Percentiles rank a stretch among this genome's conserved stretches.
phyloP scores from a whole-genome alignment of 2,888 invertebrate genomes.

The Pyrgus malvae region DNA sequence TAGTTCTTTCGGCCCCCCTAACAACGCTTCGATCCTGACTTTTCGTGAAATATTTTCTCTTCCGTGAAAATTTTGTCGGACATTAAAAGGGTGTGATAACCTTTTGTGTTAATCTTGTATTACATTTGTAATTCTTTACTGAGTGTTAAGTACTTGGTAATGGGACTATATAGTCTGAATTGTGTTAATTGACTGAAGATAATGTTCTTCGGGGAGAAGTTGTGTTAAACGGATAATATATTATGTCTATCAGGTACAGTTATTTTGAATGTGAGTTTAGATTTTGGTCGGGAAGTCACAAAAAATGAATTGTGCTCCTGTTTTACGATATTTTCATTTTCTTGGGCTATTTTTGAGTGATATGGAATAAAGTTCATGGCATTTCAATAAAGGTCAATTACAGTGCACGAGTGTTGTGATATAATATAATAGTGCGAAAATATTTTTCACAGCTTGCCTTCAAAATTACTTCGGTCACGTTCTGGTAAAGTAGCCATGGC shows the following conservation, averaged over 20 bases:
- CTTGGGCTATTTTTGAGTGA: too few relatives aligned
- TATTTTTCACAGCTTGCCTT: too few relatives aligned
- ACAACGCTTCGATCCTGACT: conserved; percentile 44
- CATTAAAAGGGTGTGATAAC: conserved; percentile 48
- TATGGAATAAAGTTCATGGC: too few relatives aligned
- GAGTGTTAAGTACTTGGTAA: conserved; percentile 21
- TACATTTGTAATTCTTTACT: conserved; percentile 26
- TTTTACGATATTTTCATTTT: too few relatives aligned
- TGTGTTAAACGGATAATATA: neutral
- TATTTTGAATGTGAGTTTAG: too few relatives aligned
- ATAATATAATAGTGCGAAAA: too few relatives aligned
- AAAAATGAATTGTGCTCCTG: too few relatives aligned
- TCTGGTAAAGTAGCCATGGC: too few relatives aligned
- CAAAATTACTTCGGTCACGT: too few relatives aligned
- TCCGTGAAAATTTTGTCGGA: conserved; percentile 47
- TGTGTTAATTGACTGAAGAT: conserved; percentile 8
- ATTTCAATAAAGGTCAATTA: too few relatives aligned
- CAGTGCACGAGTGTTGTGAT: too few relatives aligned
- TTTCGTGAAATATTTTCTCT: conserved; percentile 54
- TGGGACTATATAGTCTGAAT: conserved; percentile 18
- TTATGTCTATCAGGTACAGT: neutral
- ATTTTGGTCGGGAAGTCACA: too few relatives aligned
- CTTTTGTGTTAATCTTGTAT: conserved; percentile 38
- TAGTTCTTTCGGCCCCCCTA: conserved; percentile 41
- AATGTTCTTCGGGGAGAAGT: neutral